Evolutionary conservation across 2,888 invertebrate species (phyloP).

Genomic region (Plebejus anna): DNA sequence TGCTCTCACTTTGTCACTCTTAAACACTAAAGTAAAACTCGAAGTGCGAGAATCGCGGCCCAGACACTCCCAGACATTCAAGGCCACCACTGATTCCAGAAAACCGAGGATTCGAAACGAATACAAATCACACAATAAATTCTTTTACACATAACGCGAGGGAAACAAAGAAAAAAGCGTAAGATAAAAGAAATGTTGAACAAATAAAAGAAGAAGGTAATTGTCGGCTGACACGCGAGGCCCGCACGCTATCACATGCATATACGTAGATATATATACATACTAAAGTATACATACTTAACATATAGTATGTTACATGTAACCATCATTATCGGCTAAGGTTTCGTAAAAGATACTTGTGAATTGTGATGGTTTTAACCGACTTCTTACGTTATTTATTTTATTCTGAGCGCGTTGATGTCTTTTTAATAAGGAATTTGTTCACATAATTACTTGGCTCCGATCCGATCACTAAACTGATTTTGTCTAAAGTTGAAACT

Average conservation of each 20-base stretch:
- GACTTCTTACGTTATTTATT: too few relatives aligned
- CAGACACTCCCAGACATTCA: neutral
- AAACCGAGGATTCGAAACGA: neutral
- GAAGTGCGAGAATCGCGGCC: neutral
- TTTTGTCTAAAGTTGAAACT: too few relatives aligned
- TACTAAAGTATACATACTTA: neutral
- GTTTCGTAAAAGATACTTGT: too few relatives aligned
- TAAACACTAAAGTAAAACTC: too few relatives aligned
- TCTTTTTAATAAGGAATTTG: too few relatives aligned
- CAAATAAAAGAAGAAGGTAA: constrained; percentile 39
- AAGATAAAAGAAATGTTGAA: constrained; percentile 40
- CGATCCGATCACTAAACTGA: too few relatives aligned
- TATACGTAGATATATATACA: neutral
- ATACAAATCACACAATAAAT: constrained; percentile 19
- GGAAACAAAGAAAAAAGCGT: constrained; percentile 35
- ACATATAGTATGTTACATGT: neutral
- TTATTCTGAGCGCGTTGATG: too few relatives aligned
- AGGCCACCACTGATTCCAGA: neutral
- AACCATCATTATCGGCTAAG: too few relatives aligned
- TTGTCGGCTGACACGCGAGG: constrained; percentile 33
- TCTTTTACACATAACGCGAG: constrained; percentile 29
- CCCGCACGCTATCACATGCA: constrained; percentile 29
- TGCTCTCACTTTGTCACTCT: too few relatives aligned
- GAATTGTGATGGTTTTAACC: too few relatives aligned
- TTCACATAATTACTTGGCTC: too few relatives aligned